phyloP scores from a whole-genome alignment of 2,113 vertebrate genomes.

The Scytalopus superciliaris region DNA sequence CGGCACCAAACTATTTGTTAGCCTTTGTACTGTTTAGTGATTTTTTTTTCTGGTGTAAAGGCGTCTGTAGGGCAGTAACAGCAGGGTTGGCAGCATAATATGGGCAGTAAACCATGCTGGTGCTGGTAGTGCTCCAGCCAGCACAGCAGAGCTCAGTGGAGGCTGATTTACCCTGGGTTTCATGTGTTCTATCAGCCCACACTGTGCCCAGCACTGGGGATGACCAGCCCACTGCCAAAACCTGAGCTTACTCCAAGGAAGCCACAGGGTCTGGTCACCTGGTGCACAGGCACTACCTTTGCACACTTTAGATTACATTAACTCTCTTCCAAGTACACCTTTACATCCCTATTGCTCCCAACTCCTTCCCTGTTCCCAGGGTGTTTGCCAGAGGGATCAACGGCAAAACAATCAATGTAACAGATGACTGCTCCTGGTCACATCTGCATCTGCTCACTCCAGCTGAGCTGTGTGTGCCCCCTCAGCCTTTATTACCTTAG shows the following conservation, averaged over 20 bases:
- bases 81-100: background rate
- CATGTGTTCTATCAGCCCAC: background rate
- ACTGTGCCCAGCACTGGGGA: background rate
- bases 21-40: background rate
- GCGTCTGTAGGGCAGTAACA: background rate
- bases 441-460: background rate
- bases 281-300: background rate
- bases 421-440: background rate
- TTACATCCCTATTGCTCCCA: background rate
- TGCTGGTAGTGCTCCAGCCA: background rate
- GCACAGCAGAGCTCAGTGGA: background rate
- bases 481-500: background rate
- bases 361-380: background rate
- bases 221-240: background rate
- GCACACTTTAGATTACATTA: rapidly evolving
- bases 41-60: background rate
- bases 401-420: background rate
- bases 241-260: background rate
- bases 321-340: background rate
- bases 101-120: background rate
- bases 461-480: background rate
- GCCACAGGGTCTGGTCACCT: rapidly evolving
- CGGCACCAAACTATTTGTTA: background rate
- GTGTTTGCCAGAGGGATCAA: background rate
- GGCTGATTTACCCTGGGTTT: background rate